Evolutionary conservation across 2,888 invertebrate genomes (phyloP).

Genomic region (Malachius bipustulatus): DNA sequence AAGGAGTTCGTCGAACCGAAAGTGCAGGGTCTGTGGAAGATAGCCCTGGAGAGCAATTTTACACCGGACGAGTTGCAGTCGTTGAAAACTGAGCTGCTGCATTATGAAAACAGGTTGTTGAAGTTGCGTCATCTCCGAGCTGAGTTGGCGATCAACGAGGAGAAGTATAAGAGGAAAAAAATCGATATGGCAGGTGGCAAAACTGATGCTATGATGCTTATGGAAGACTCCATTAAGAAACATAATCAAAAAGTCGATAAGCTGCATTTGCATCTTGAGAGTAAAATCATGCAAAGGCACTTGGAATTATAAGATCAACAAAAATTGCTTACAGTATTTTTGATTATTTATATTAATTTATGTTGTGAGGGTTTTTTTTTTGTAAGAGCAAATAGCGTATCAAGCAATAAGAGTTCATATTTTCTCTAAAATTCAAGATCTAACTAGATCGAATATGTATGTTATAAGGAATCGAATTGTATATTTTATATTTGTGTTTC

Average conservation of each 20-base stretch:
- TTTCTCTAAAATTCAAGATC: no score
- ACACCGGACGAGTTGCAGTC: constrained; percentile 70
- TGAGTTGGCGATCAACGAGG: constrained; percentile 62
- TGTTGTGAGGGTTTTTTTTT: constrained; percentile 4
- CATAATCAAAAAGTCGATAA: constrained; percentile 77
- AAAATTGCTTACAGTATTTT: background rate
- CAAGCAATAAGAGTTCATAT: no score
- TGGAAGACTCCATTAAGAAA: constrained; percentile 71
- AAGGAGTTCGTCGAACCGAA: constrained; percentile 84
- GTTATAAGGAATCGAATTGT: no score
- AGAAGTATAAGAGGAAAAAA: constrained; percentile 51
- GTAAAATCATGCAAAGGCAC: constrained; percentile 63
- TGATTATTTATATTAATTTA: background rate
- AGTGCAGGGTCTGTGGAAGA: constrained; percentile 79
- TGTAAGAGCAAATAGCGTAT: no score
- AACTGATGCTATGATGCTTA: constrained; percentile 47
- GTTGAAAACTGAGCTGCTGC: constrained; percentile 71
- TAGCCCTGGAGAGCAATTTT: constrained; percentile 71
- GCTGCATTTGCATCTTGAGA: constrained; percentile 67
- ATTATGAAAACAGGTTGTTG: constrained; percentile 75
- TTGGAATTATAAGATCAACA: constrained; percentile 50
- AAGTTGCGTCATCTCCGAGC: constrained; percentile 75
- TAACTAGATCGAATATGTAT: no score
- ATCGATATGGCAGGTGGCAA: constrained; percentile 50
- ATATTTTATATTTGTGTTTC: no score